phyloP scores from a whole-genome alignment of 2,888 invertebrate genomes.

The Drosophila niveifrons region DNA sequence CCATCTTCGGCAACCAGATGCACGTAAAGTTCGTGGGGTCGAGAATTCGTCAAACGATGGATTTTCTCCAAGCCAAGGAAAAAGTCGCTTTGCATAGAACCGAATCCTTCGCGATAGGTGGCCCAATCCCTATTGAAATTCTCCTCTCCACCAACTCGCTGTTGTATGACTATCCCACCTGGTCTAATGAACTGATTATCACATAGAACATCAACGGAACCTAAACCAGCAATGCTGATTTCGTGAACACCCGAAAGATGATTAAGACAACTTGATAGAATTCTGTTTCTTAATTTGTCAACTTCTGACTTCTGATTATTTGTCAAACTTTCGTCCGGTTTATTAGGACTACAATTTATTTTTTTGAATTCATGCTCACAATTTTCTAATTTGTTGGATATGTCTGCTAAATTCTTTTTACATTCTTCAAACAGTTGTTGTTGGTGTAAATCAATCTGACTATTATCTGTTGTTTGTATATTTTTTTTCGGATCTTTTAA shows the following conservation, averaged over 20 bases:
- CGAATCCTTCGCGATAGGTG: neutral
- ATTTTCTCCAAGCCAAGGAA: slow-evolving; percentile 7
- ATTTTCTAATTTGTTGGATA: neutral
- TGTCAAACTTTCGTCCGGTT: no score
- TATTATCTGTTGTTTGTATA: no score
- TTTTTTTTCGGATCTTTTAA: no score
- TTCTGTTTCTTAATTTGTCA: neutral
- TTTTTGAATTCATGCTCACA: neutral
- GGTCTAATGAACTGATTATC: neutral
- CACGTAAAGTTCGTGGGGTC: neutral
- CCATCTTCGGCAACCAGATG: neutral
- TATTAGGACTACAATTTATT: no score
- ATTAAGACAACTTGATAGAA: neutral
- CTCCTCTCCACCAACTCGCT: neutral
- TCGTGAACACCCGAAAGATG: neutral
- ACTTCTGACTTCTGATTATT: neutral
- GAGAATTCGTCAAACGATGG: neutral
- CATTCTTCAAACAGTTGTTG: neutral
- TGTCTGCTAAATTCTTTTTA: neutral
- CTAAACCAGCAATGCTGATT: neutral
- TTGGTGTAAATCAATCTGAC: no score
- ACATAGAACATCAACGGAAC: neutral
- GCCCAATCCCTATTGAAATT: neutral
- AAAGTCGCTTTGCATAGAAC: neutral
- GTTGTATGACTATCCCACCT: neutral